Evolutionary conservation across 2,888 invertebrate genomes (phyloP).

Genomic region (Abscondita cerata): DNA sequence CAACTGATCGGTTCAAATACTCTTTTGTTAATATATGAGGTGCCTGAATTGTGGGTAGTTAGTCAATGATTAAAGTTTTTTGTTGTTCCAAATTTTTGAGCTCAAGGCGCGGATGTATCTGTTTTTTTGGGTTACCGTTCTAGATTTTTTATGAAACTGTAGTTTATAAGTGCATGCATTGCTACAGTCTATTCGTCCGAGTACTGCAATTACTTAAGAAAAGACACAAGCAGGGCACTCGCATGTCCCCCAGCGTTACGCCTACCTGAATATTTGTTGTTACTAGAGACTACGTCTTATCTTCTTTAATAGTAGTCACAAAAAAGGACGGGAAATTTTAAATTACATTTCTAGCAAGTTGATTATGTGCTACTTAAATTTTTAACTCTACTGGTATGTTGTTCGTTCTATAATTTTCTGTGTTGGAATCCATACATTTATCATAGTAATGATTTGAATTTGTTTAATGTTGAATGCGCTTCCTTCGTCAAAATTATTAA

Average conservation of each 20-base stretch:
- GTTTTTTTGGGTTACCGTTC: too few species aligned
- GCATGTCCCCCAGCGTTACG: constrained; percentile 28
- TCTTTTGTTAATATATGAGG: too few species aligned
- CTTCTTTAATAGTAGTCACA: constrained; percentile 11
- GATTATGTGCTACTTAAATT: constrained; percentile 18
- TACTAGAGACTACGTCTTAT: constrained; percentile 17
- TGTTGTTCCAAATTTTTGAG: too few species aligned
- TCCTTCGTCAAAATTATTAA: too few species aligned
- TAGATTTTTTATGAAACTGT: constrained; percentile 5
- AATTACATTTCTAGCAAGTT: neutral
- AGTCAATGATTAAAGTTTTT: too few species aligned
- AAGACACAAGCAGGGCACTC: constrained; percentile 44
- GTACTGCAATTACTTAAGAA: constrained; percentile 42
- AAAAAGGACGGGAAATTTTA: constrained; percentile 18
- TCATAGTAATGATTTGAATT: constrained; percentile 6
- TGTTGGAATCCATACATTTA: neutral
- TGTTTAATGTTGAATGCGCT: neutral
- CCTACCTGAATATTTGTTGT: constrained; percentile 28
- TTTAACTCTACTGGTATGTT: constrained; percentile 18
- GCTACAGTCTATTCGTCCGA: constrained; percentile 41
- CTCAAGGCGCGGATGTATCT: too few species aligned
- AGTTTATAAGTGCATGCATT: constrained; percentile 31
- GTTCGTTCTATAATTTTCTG: constrained; percentile 1
- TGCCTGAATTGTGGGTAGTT: too few species aligned
- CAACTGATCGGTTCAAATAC: too few species aligned